Evolutionary conservation across 2,113 vertebrate genomes (phyloP).

Genomic region (Cyprinus carpio): DNA sequence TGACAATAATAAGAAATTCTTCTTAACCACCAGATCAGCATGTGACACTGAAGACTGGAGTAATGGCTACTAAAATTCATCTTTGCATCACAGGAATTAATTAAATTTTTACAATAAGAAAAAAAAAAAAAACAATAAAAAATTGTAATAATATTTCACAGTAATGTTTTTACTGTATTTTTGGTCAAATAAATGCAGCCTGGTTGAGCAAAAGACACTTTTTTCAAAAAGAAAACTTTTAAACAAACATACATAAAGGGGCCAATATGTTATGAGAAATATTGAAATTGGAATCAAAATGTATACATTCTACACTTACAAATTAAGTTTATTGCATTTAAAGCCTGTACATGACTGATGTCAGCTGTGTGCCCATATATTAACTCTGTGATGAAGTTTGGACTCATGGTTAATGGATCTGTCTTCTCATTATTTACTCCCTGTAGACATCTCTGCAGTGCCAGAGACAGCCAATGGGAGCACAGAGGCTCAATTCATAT

Average conservation of each 20-base stretch:
- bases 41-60: no score
- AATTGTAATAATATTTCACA: background rate
- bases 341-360: conserved; percentile 29
- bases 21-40: no score
- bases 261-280: background rate
- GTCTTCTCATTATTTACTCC: conserved; percentile 36
- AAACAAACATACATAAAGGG: background rate
- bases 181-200: background rate
- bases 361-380: conserved; percentile 37
- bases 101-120: background rate
- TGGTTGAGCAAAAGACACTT: background rate
- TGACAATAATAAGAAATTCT: no score
- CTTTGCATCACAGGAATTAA: background rate
- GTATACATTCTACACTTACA: background rate
- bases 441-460: background rate
- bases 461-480: background rate
- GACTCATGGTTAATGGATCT: conserved; percentile 42
- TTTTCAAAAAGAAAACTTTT: background rate
- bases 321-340: conserved; percentile 28
- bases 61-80: background rate
- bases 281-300: background rate
- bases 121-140: background rate
- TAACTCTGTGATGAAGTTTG: conserved; percentile 28
- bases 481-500: background rate
- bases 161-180: background rate